Evolutionary conservation across 1,140 invertebrate genomes (phyloP).

Genomic region (Leptinotarsa lineolata): DNA sequence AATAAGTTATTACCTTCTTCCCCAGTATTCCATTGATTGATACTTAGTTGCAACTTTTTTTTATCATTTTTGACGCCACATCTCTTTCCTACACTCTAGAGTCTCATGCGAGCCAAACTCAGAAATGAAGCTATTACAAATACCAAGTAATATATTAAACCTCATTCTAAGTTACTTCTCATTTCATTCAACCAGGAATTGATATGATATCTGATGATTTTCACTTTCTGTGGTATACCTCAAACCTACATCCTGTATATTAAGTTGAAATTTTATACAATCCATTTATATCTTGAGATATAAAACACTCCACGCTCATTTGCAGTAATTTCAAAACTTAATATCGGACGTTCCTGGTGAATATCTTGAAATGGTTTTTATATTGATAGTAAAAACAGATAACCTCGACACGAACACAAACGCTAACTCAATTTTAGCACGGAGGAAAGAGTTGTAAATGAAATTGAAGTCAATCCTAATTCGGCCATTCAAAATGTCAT

Average conservation of each 20-base stretch:
- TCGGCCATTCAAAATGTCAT: conserved; percentile 23
- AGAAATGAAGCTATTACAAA: too few relatives aligned
- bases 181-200: too few relatives aligned
- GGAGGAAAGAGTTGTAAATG: conserved; percentile 22
- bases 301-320: background rate
- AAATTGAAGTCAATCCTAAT: conserved; percentile 25
- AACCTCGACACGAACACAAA: conserved; percentile 10
- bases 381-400: conserved; percentile 22
- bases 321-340: background rate
- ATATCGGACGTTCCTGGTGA: background rate
- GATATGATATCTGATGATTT: too few relatives aligned
- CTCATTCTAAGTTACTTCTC: too few relatives aligned
- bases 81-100: too few relatives aligned
- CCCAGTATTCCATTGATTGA: too few relatives aligned
- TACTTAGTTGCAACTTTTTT: too few relatives aligned
- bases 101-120: too few relatives aligned
- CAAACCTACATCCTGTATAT: background rate
- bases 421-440: conserved; percentile 21
- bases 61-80: too few relatives aligned
- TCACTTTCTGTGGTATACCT: too few relatives aligned
- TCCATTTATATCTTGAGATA: background rate
- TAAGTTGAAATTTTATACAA: background rate
- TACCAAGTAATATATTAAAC: too few relatives aligned
- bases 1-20: too few relatives aligned
- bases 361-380: conserved; percentile 13